Base-by-base conservation (phyloP, 2,888 invertebrate genomes). In the Ryuthela nishihirai region DNA sequence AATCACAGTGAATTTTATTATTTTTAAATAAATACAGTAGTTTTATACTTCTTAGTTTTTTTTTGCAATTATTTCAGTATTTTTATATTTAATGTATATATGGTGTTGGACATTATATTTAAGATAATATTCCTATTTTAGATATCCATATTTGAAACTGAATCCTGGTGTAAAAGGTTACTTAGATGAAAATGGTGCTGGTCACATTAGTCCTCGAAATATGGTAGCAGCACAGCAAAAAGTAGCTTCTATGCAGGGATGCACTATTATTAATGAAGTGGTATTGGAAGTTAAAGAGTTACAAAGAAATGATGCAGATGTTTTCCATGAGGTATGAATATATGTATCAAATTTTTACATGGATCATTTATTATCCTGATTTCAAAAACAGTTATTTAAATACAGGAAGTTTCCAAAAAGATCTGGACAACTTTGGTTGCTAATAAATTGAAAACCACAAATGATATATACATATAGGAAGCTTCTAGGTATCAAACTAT, bases 221-320 rank as follows among this genome's bases (percentile, higher is more conserved):
- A 25, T 53, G n/a, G 46, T 59, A 3, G 53, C 46, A n/a, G 58
- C 58, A 17, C 53, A 59, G 20, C 46, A 43, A 36, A 43, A 53
- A 43, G 24, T 52, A 6, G 47, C 58, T 1, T 4, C 21, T 9
- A n/a, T 5, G 3, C 52, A 59, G 25, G 53, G 53, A 12, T 59
- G 58, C 7, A 6, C 21, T 10, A 43, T 59, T 6, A 39, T 52
- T 7, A 17, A 32, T 15, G 42, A 53, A 15, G 26, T 53, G 21
- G 58, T 53, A 4, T 17, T 47, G 21, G 45, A 42, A 15, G 47
- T 59, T 5, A 35, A 21, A 18, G 49, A 49, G 29, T 10, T 36
- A 36, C n/a, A 15, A 36, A 18, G 36, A 17, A 36, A n/a, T 1
- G 1, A 2, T 36, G 9, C 2, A 4, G 25, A 45, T 3, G 34